Evolutionary conservation across 2,888 invertebrate species (phyloP), one percentile per base, ranked within the genome.

Genomic region (Morpho achilles): DNA sequence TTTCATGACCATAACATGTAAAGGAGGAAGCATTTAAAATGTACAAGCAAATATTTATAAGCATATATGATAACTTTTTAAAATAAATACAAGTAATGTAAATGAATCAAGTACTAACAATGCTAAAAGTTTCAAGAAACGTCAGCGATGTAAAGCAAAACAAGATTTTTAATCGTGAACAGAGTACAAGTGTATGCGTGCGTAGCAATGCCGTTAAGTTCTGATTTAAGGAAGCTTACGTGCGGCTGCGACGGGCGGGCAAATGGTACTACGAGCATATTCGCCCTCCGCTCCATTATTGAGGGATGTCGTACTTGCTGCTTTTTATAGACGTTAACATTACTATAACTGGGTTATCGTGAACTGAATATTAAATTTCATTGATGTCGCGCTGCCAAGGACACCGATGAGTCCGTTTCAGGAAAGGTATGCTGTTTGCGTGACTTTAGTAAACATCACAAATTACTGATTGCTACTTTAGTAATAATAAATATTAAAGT

Each of bases 311-410:
- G 74, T 77, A 83, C 85, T 85, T 80, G 76, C 76, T 72, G 73
- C 76, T 82, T 84, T 82, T 84, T 81, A 78, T 75, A 75, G 76
- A 76, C 74, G 77, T 72, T 82, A 77, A 76, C 76, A 77, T 80
- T 82, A 81, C 83, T 71, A 82, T 84, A 89, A 84, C 88, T 85
- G 81, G 88, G 89, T 89, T 88, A 89, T 79, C 77, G 82, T 80
- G 77, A 72, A 74, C 76, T 70, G 80, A 80, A 85, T 89, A 89
- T 87, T 86, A 81, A 82, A 82, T 86, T 87, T 79, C 87, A 86
- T 86, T 86, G 88, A 84, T 81, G 77, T 74, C 74, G 76, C 77
- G 77, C 79, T 74, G 78, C 80, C 70, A 87, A 88, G 87, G 88
- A 82, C 86, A 82, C 75, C 75, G 72, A 77, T 75, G 74, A 70